A percentile compares a stretch with the other conserved stretches of the same genome.
Evolutionary conservation across 2,888 invertebrate species (phyloP).

Genomic region (Lithophane ornitopus): DNA sequence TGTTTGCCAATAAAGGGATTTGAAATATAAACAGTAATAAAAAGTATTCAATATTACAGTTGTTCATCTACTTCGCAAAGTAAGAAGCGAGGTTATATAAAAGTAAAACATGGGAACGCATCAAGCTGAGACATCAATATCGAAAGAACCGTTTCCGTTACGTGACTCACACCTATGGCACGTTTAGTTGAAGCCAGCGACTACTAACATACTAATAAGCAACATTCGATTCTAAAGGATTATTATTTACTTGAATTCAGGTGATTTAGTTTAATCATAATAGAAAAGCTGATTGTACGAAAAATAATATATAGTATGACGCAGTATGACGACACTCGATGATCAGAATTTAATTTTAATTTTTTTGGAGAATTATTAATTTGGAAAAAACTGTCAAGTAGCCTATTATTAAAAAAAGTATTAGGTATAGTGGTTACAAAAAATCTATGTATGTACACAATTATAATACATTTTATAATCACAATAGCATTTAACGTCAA

Average conservation of each 20-base stretch:
- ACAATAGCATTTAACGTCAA: not conserved
- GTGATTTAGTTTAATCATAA: constrained; percentile 2
- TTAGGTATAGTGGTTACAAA: no score
- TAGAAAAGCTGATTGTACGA: no score
- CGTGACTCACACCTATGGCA: constrained; percentile 89
- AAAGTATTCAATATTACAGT: constrained; percentile 65
- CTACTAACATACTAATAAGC: constrained; percentile 86
- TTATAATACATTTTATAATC: not conserved
- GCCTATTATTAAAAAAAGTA: not conserved
- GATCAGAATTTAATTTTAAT: not conserved
- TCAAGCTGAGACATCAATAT: constrained; percentile 84
- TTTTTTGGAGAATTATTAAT: not conserved
- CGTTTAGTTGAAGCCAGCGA: constrained; percentile 83
- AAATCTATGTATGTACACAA: not conserved
- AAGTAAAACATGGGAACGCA: constrained; percentile 82
- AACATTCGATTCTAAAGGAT: constrained; percentile 51
- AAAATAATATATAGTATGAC: not conserved
- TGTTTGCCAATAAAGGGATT: constrained; percentile 84
- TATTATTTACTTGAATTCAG: constrained; percentile 38
- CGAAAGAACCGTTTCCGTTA: constrained; percentile 88
- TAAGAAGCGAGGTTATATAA: constrained; percentile 62
- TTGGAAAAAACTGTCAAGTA: not conserved
- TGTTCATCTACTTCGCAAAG: constrained; percentile 55
- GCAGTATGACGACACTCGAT: no score
- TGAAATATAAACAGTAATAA: constrained; percentile 65